Base-by-base conservation (phyloP, 1,140 invertebrate genomes). In the Nephotettix cincticeps region DNA sequence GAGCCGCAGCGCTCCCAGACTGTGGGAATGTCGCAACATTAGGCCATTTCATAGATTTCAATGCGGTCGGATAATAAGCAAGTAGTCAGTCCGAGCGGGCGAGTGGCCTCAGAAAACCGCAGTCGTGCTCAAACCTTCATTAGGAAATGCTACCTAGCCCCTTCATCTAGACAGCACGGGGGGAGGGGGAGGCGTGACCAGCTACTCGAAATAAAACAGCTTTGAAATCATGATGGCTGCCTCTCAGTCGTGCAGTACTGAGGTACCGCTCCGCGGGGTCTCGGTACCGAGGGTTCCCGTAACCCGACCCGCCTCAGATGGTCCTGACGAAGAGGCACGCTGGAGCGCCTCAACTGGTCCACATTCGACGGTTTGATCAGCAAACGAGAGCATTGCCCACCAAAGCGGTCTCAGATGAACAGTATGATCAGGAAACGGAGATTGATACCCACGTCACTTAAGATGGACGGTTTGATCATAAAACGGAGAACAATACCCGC, bases 141-240 rank as follows among this genome's bases (percentile, higher is more conserved):
- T 61, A 61, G 23, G 56, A 61, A 29, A 61, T 61, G 56, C 56
- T 61, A 61, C 56, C 56, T 61, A 23, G 56, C 23, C 56, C 32
- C 64, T 43, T 40, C 28, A 36, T 25, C 29, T 19, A 68, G 65
- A 68, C 40, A 36, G 64, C 9, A 3, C 32, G 28, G 64, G 32
- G 32, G 2, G 45, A 43, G 51, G 43, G 40, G 36, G 40, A 47
- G 66, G 66, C 43, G 40, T 68, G 66, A 68, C 66, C 25, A 43
- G 66, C 66, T 68, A 68, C 66, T 68, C 43, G 43, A 66, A 66
- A 66, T 29, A 66, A 68, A 68, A 68, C 40, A 68, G 36, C 56
- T 25, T 61, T 51, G 66, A 54, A 68, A 68, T 68, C 40, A 68
- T 68, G 66, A 68, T 68, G 66, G 66, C 66, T 54, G 66, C 66